Evolutionary conservation across 2,113 vertebrate species (phyloP).

Genomic region (Smithornis capensis): DNA sequence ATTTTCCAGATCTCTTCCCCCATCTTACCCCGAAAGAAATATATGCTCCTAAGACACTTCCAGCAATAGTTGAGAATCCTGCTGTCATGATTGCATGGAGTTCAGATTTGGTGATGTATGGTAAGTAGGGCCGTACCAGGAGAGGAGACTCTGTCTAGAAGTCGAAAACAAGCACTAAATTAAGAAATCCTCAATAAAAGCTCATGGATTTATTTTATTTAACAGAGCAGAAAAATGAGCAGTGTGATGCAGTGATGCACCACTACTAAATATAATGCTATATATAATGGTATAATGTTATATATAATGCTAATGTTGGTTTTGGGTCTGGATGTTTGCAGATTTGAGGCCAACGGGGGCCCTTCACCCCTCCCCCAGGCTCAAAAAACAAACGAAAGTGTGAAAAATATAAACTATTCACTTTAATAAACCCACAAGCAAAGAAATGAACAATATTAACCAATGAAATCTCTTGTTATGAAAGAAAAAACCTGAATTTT

Average conservation of each 20-base stretch:
- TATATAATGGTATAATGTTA: no score
- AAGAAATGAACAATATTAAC: no score
- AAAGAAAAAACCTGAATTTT: no score
- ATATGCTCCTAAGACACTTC: constrained; percentile 82
- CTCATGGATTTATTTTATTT: background rate
- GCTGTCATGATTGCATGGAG: constrained; percentile 87
- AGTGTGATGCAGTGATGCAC: background rate
- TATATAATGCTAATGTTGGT: background rate
- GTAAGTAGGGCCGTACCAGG: constrained; percentile 80
- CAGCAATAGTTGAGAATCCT: constrained; percentile 85
- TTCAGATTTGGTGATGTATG: constrained; percentile 79
- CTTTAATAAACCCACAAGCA: no score
- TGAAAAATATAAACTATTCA: no score
- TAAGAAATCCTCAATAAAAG: background rate
- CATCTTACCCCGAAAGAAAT: constrained; percentile 87
- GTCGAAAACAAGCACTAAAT: background rate
- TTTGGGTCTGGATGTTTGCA: background rate
- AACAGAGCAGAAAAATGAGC: background rate
- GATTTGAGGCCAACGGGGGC: no score
- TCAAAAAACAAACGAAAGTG: no score
- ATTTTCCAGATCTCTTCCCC: background rate
- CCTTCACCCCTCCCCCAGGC: no score
- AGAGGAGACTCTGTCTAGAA: constrained; percentile 83
- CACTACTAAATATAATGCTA: background rate
- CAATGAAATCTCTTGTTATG: no score